Percentiles rank a stretch among this genome's conserved stretches.
phyloP scores from a whole-genome alignment of 2,888 invertebrate species.

The Perizoma affinitatum region DNA sequence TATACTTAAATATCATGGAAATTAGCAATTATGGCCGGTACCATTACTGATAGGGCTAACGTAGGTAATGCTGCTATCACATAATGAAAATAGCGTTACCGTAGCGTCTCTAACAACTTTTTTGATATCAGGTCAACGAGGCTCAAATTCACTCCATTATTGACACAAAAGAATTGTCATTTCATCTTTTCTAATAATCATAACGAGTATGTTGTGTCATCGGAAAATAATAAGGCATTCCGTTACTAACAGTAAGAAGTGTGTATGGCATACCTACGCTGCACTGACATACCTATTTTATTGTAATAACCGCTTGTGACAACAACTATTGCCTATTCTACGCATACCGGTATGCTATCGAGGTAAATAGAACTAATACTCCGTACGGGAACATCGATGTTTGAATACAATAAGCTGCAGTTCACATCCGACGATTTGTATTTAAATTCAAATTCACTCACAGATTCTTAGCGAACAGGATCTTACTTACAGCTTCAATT shows the following conservation, averaged over 20 bases:
- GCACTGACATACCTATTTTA: slow-evolving; percentile 49
- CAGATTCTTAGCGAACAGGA: too few relatives aligned
- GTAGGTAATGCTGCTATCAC: not conserved
- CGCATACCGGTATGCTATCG: slow-evolving; percentile 58
- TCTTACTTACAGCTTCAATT: not conserved
- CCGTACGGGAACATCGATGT: slow-evolving; percentile 44
- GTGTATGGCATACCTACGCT: slow-evolving; percentile 53
- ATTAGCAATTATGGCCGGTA: not conserved
- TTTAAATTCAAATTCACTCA: slow-evolving; percentile 18
- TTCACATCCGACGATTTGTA: slow-evolving; percentile 26
- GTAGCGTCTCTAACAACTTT: slow-evolving; percentile 21
- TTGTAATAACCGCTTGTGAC: slow-evolving; percentile 50
- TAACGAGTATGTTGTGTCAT: slow-evolving; percentile 56
- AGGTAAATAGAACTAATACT: slow-evolving; percentile 63
- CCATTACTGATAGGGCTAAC: not conserved
- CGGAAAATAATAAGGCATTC: slow-evolving; percentile 64
- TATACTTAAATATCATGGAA: not conserved
- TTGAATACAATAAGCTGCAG: slow-evolving; percentile 50
- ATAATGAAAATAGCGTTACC: slow-evolving; percentile 17
- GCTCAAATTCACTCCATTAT: slow-evolving; percentile 31
- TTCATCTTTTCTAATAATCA: slow-evolving; percentile 41
- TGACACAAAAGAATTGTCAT: slow-evolving; percentile 40
- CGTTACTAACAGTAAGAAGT: slow-evolving; percentile 71
- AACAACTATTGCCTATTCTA: slow-evolving; percentile 16
- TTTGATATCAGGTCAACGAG: slow-evolving; percentile 24